Percentiles rank a stretch among this genome's conserved stretches.
Conservation (phyloP, 2,888 invertebrate genomes). For the Ormyrus thymus region DNA sequence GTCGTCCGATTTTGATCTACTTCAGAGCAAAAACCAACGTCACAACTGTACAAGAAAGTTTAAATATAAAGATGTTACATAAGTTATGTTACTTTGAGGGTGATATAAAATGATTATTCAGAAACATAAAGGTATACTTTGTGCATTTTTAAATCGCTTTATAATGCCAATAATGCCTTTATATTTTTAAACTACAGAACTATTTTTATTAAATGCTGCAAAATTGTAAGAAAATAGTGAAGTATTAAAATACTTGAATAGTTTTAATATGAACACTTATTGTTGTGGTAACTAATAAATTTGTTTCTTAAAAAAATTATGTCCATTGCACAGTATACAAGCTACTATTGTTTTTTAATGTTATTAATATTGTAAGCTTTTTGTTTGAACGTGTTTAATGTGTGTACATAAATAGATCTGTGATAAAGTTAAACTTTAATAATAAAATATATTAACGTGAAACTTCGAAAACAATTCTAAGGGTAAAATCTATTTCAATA, state of each 20-base stretch:
- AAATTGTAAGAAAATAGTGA: neutral
- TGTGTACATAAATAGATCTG: constrained; percentile 26
- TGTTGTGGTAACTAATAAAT: constrained; percentile 35
- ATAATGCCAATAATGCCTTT: too few relatives aligned
- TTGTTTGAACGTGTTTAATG: constrained; percentile 10
- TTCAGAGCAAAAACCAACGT: too few relatives aligned
- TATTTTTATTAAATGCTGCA: neutral
- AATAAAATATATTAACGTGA: constrained; percentile 52
- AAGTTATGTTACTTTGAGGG: too few relatives aligned
- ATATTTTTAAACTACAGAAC: too few relatives aligned
- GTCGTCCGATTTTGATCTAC: too few relatives aligned
- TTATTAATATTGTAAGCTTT: constrained; percentile 19
- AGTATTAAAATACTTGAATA: neutral
- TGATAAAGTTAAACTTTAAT: constrained; percentile 46
- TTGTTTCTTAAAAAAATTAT: constrained; percentile 20
- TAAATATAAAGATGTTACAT: too few relatives aligned
- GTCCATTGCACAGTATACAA: constrained; percentile 43
- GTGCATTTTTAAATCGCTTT: too few relatives aligned
- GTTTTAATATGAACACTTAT: constrained; percentile 4
- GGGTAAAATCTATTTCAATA: constrained; percentile 25
- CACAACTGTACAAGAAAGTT: too few relatives aligned
- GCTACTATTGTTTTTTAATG: constrained; percentile 15
- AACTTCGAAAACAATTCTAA: constrained; percentile 35
- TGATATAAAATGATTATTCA: too few relatives aligned
- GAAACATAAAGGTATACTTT: too few relatives aligned